Percentiles rank a stretch among this genome's conserved stretches.
phyloP scores from a whole-genome alignment of 2,888 invertebrate genomes.

The Danaus chrysippus region DNA sequence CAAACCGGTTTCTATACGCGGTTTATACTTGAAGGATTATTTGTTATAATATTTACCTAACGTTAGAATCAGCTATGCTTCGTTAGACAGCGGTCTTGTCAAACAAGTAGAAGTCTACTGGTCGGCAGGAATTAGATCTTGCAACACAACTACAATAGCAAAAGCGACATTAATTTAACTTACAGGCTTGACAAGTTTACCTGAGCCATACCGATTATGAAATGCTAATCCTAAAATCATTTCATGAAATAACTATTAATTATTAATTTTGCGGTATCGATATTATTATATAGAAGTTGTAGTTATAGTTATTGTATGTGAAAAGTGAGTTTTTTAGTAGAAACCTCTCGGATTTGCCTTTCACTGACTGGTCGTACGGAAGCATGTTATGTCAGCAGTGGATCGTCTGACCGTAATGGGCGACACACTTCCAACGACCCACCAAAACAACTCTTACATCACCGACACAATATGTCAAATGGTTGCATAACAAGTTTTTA shows the following conservation, averaged over 20 bases:
- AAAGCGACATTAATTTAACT: constrained; percentile 49
- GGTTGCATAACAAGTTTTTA: constrained; percentile 59
- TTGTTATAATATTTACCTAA: constrained; percentile 6
- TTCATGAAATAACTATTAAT: constrained; percentile 16
- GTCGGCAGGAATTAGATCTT: constrained; percentile 37
- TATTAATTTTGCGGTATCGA: constrained; percentile 27
- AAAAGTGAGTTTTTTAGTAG: constrained; percentile 20
- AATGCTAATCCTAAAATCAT: constrained; percentile 6
- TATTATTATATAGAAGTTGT: constrained; percentile 29
- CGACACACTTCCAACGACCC: constrained; percentile 74
- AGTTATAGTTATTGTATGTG: constrained; percentile 26
- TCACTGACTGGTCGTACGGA: constrained; percentile 56
- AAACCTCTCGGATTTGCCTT: constrained; percentile 34
- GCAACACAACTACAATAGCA: constrained; percentile 47
- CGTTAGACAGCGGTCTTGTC: constrained; percentile 42
- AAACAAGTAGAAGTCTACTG: constrained; percentile 38
- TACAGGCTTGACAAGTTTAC: constrained; percentile 8
- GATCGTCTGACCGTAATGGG: constrained; percentile 72
- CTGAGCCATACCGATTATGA: constrained; percentile 1
- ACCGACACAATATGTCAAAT: constrained; percentile 58
- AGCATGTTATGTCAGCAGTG: constrained; percentile 72
- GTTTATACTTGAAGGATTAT: not conserved
- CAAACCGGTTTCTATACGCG: no score
- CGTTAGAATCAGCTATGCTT: constrained; percentile 35
- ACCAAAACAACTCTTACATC: constrained; percentile 74